Conservation (phyloP, 2,113 vertebrate species). For the Silurus meridionalis region DNA sequence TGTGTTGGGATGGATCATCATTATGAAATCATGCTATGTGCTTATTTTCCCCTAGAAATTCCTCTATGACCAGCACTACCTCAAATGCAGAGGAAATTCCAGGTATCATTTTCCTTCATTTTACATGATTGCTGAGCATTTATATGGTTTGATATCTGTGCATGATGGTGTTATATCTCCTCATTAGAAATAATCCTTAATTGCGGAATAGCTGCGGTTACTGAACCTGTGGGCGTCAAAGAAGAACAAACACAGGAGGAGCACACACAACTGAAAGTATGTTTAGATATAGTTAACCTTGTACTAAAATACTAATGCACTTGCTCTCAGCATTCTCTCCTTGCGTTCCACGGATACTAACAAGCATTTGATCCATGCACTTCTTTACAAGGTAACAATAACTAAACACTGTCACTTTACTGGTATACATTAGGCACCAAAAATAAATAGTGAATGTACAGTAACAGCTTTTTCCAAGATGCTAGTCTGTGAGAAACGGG, state of each 20-base stretch:
- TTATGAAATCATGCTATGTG: neutral
- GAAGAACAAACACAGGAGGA: conserved; percentile 26
- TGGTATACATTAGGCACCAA: neutral
- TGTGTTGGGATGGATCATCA: neutral
- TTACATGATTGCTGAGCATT: neutral
- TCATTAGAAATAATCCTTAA: conserved; percentile 29
- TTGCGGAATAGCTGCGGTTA: neutral
- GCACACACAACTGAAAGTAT: conserved; percentile 16
- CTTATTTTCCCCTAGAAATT: neutral
- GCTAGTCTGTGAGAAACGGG: neutral
- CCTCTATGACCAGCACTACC: neutral
- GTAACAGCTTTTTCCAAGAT: neutral
- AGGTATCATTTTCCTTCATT: conserved; percentile 25
- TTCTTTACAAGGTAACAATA: neutral
- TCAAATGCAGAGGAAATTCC: conserved; percentile 41
- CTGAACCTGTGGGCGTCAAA: neutral
- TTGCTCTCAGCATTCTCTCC: neutral
- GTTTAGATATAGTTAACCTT: neutral
- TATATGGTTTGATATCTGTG: neutral
- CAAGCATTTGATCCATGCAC: neutral
- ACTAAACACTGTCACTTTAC: neutral
- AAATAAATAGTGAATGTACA: neutral
- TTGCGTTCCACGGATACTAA: neutral
- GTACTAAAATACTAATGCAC: neutral
- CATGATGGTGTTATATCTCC: neutral